Percentiles rank a stretch among this genome's conserved stretches.
phyloP scores from a whole-genome alignment of 2,797 vertebrate species.

The Lerista edwardsae region DNA sequence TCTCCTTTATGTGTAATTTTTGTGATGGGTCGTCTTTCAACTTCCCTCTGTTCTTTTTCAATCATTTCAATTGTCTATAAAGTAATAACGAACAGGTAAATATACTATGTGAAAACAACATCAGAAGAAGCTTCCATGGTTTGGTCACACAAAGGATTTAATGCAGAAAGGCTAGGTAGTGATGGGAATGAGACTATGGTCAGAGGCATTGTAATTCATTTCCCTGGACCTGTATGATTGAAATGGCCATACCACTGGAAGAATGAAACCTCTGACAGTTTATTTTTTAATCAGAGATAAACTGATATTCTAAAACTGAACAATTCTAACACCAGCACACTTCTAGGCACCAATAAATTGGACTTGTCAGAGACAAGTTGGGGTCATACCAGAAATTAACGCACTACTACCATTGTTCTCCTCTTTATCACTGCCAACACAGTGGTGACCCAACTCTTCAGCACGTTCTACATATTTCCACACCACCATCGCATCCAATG shows the following conservation, averaged over 20 bases:
- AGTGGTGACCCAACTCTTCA: neutral
- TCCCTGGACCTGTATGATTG: neutral
- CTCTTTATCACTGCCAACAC: neutral
- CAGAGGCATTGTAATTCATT: neutral
- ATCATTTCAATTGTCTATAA: slow-evolving; percentile 98
- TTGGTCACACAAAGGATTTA: neutral
- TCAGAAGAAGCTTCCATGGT: neutral
- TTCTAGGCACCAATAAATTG: too few species aligned
- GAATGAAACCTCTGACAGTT: neutral
- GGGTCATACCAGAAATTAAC: too few species aligned
- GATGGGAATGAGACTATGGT: neutral
- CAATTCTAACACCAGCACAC: too few species aligned
- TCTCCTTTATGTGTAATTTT: slow-evolving; percentile 99
- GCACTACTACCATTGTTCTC: too few species aligned
- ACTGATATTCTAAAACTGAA: neutral
- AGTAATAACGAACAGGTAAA: neutral
- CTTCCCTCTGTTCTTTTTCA: slow-evolving; percentile 97
- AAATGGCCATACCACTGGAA: neutral
- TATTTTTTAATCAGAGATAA: neutral
- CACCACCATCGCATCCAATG: neutral
- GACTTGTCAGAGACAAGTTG: too few species aligned
- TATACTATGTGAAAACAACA: neutral
- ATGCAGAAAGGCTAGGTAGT: neutral
- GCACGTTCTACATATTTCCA: neutral
- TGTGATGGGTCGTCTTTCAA: slow-evolving; percentile 93